These are phyloP conservation scores for Ceratoteleas bidentatus DNA, from an alignment of 1,140 invertebrate species.

Conservation along the genomic window DNA sequence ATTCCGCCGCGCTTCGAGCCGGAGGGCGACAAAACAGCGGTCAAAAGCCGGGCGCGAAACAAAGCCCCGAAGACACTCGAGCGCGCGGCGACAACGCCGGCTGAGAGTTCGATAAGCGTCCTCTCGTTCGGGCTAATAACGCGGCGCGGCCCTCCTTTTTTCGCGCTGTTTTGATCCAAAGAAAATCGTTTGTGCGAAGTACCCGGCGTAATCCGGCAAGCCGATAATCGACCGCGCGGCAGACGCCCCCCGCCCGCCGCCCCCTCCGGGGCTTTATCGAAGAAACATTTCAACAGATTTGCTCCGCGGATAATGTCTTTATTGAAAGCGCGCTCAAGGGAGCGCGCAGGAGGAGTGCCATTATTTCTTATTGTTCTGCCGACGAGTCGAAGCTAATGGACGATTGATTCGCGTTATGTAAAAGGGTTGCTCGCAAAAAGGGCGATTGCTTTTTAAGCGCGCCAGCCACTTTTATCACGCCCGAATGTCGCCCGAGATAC, in stretches of 20 bases:
- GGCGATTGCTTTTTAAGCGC: slow-evolving; percentile 57
- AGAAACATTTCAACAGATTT: slow-evolving; percentile 75
- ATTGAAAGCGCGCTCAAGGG: slow-evolving; percentile 73
- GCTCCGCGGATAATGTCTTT: slow-evolving; percentile 77
- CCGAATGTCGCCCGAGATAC: slow-evolving; percentile 50
- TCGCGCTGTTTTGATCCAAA: slow-evolving; percentile 56
- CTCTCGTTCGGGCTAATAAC: slow-evolving; percentile 77
- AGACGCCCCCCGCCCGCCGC: slow-evolving; percentile 38
- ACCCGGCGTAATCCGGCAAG: slow-evolving; percentile 75
- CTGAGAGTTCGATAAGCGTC: slow-evolving; percentile 79
- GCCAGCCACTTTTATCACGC: slow-evolving; percentile 56
- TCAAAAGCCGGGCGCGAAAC: slow-evolving; percentile 59
- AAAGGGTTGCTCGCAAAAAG: slow-evolving; percentile 64
- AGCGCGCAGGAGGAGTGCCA: slow-evolving; percentile 57
- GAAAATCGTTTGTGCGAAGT: slow-evolving; percentile 77
- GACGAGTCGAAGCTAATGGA: slow-evolving; percentile 66
- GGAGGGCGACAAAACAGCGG: slow-evolving; percentile 14
- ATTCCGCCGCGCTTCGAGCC: too few species aligned
- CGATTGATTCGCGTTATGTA: slow-evolving; percentile 68
- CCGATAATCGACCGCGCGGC: slow-evolving; percentile 75
- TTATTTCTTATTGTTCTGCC: slow-evolving; percentile 71
- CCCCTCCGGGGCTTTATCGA: slow-evolving; percentile 60
- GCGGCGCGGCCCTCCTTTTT: slow-evolving; percentile 56
- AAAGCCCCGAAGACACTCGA: slow-evolving; percentile 74
- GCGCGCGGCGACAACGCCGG: slow-evolving; percentile 70